Evolutionary conservation across 1,140 invertebrate genomes (phyloP), one percentile per base, ranked within the genome.

Genomic region (Grapholita molesta): DNA sequence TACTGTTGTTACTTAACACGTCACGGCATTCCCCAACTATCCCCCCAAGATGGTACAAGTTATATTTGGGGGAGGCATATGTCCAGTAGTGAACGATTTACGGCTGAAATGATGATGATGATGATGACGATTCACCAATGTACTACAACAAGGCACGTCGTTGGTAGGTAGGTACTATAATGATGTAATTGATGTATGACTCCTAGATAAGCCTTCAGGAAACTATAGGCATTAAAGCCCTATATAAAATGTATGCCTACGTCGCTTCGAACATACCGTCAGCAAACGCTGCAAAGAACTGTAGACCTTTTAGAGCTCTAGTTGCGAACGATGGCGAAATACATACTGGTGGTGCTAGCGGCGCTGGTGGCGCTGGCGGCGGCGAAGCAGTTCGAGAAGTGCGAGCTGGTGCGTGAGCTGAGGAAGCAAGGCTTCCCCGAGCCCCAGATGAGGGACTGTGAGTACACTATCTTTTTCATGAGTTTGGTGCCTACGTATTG

Each of bases 361-460:
- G 55, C 24, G 6, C 9, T 61, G 7, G 24, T 75, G 23, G 53
- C 70, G 30, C 7, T 76, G 15, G 75, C 70, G 8, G 64, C 66
- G n/a, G 76, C 73, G 2, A 82, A 80, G 64, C 67, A 74, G 6
- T 78, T 82, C 21, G 69, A 69, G 3, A 77, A 73, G 71, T 87
- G 85, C 57, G 76, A 75, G 5, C 53, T 87, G 52, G 80, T 82
- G 0, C 61, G 68, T 0, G 79, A 84, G n/a, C 32, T 85, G 38
- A 77, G 82, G 67, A 78, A 28, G 15, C 79, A 85, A 30, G 82
- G 80, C 0, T 85, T 87, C 57, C 80, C 82, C n/a, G 82, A 85
- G 23, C 55, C 69, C 15, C 69, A 83, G 38, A 69, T 87, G 67
- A 73, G 75, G 57, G 74, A 85, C 67, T 87, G 85, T 87, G 66